These are phyloP conservation scores for Eleutherodactylus coqui DNA, from an alignment of 2,797 vertebrate species.

Conservation along the genomic window DNA sequence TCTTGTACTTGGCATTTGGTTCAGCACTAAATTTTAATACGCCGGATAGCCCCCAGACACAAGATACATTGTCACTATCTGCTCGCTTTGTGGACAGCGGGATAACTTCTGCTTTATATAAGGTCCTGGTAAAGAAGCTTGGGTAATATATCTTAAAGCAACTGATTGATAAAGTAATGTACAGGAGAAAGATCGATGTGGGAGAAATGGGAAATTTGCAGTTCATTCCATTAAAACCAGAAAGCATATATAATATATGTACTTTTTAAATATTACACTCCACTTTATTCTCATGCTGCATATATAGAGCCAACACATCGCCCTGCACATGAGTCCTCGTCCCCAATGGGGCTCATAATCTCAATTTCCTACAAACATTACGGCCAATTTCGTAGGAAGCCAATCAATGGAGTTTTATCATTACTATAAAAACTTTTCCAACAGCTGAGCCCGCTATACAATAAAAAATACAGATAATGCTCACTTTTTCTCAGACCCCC, in stretches of 20 bases:
- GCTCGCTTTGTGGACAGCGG: slow-evolving; percentile 23
- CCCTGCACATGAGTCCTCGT: too few species aligned
- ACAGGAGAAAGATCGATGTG: slow-evolving; percentile 28
- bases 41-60: slow-evolving; percentile 38
- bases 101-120: slow-evolving; percentile 41
- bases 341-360: too few species aligned
- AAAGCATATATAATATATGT: background rate
- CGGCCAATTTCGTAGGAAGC: too few species aligned
- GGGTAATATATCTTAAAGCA: slow-evolving; percentile 30
- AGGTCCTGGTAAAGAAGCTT: slow-evolving; percentile 9
- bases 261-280: background rate
- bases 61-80: background rate
- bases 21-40: slow-evolving; percentile 52
- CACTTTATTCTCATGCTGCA: background rate
- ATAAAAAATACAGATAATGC: too few species aligned
- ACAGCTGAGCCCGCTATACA: too few species aligned
- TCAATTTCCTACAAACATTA: too few species aligned
- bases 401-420: too few species aligned
- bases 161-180: slow-evolving; percentile 21
- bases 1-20: slow-evolving; percentile 53
- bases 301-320: background rate
- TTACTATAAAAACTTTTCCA: too few species aligned
- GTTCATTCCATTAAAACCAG: background rate
- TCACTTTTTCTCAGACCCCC: too few species aligned
- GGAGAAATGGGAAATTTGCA: slow-evolving; percentile 1